A percentile compares a stretch with the other conserved stretches of the same genome.
Evolutionary conservation across 2,888 invertebrate genomes (phyloP).

Genomic region (Ernsta delagoae): DNA sequence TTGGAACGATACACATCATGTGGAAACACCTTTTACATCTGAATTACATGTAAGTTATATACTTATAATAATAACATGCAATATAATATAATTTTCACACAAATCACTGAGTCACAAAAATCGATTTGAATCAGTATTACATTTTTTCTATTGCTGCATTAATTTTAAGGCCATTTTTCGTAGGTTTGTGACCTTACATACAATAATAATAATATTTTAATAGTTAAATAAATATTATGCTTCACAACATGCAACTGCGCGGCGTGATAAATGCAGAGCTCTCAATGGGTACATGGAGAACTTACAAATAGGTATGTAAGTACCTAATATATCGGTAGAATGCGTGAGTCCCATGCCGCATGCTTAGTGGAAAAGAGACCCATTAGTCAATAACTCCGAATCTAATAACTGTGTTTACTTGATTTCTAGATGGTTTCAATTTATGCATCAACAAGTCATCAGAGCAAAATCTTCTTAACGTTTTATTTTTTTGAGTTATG

Average conservation of each 20-base stretch:
- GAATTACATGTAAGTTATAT: slow-evolving; percentile 19
- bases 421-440: too few relatives aligned
- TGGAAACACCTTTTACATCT: slow-evolving; percentile 30
- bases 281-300: neutral
- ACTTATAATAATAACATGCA: slow-evolving; percentile 16
- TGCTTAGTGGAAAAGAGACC: too few relatives aligned
- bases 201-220: slow-evolving; percentile 7
- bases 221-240: slow-evolving; percentile 53
- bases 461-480: too few relatives aligned
- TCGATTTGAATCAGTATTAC: slow-evolving; percentile 19
- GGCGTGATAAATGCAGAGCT: slow-evolving; percentile 52
- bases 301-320: neutral
- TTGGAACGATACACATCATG: slow-evolving; percentile 28
- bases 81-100: slow-evolving; percentile 22
- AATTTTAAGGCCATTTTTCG: slow-evolving; percentile 40
- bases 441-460: too few relatives aligned
- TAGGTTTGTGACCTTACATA: slow-evolving; percentile 27
- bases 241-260: slow-evolving; percentile 46
- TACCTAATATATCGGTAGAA: neutral
- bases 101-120: slow-evolving; percentile 17
- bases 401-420: too few relatives aligned
- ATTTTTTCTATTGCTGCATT: slow-evolving; percentile 32
- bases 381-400: too few relatives aligned
- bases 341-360: neutral
- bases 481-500: too few relatives aligned